Evolutionary conservation across 2,113 vertebrate species (phyloP).

Genomic region (Datnioides undecimradiatus): DNA sequence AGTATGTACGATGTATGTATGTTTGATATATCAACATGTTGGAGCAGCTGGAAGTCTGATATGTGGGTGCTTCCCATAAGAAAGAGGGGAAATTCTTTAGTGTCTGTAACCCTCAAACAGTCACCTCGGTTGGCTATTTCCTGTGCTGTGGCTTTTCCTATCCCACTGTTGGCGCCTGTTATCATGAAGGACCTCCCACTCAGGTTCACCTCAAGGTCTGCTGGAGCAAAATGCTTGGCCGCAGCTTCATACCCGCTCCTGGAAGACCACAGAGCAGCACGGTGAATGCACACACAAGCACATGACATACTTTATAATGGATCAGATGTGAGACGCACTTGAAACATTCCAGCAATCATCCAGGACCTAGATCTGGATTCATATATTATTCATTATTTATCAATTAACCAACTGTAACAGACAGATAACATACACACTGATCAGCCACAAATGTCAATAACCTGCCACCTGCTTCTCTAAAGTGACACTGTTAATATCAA

Average conservation of each 20-base stretch:
- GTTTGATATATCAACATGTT: too few relatives aligned
- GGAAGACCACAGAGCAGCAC: not conserved
- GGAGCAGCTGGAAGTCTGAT: too few relatives aligned
- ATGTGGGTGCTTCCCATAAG: not conserved
- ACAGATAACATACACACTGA: not conserved
- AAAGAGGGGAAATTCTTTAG: not conserved
- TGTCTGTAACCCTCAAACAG: not conserved
- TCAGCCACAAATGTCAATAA: too few relatives aligned
- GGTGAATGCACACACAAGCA: not conserved
- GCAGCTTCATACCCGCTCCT: conserved; percentile 87
- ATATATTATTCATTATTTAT: too few relatives aligned
- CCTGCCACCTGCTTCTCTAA: not conserved
- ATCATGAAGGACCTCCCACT: conserved; percentile 84
- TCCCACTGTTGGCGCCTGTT: conserved; percentile 86
- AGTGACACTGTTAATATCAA: too few relatives aligned
- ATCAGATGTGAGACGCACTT: too few relatives aligned
- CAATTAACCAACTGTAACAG: not conserved
- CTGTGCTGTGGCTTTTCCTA: conserved; percentile 86
- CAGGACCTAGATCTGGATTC: too few relatives aligned
- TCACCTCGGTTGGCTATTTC: conserved; percentile 86
- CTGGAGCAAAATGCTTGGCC: conserved; percentile 80
- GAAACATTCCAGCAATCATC: too few relatives aligned
- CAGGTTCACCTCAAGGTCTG: conserved; percentile 85
- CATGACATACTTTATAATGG: not conserved
- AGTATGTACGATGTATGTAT: too few relatives aligned